Percentiles rank a stretch among this genome's conserved stretches.
Conservation (phyloP, 2,113 vertebrate genomes). For the Osmerus mordax region DNA sequence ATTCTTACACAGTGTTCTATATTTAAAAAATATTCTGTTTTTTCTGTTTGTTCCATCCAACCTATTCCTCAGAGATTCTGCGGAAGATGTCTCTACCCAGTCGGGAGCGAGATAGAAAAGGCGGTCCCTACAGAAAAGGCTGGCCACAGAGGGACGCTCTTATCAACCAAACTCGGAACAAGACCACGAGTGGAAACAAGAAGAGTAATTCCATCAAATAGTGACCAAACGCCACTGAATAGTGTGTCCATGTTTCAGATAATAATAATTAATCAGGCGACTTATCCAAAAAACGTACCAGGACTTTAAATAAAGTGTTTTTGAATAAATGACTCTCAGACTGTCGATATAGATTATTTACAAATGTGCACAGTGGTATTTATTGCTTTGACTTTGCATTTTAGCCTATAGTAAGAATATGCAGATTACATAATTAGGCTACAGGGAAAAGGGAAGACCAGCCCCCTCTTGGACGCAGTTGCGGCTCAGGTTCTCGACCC, state of each 20-base stretch:
- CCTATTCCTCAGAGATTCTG: conserved; percentile 51
- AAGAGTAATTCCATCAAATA: conserved; percentile 12
- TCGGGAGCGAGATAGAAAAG: conserved; percentile 42
- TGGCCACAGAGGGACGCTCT: conserved; percentile 21
- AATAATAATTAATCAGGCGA: background rate
- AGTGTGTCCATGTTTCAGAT: background rate
- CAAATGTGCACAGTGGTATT: no score
- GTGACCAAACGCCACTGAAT: background rate
- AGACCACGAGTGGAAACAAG: conserved; percentile 28
- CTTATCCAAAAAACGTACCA: background rate
- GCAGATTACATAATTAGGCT: no score
- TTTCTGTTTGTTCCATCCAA: background rate
- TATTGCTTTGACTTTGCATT: no score
- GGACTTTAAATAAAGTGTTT: no score
- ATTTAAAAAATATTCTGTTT: background rate
- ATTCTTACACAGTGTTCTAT: background rate
- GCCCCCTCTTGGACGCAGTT: no score
- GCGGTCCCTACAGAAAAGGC: conserved; percentile 27
- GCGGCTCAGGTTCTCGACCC: no score
- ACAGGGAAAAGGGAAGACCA: no score
- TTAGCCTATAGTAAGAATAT: no score
- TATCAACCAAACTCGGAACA: conserved; percentile 31
- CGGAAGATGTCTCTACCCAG: conserved; percentile 59
- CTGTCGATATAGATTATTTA: no score
- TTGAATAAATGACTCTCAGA: no score